phyloP scores from a whole-genome alignment of 2,888 invertebrate species.

The Hyposoter didymator region DNA sequence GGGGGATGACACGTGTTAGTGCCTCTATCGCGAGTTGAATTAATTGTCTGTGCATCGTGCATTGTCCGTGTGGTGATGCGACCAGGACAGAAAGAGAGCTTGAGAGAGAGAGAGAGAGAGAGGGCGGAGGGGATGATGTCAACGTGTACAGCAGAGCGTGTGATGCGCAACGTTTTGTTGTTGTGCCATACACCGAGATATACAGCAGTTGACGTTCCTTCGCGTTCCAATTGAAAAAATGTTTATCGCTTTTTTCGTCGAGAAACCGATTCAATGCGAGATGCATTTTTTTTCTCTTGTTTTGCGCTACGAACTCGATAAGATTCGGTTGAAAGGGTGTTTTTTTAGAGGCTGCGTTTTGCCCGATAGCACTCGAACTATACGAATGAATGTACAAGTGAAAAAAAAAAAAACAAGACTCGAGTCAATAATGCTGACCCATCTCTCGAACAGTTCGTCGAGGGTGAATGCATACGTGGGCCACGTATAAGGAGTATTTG shows the following conservation, averaged over 20 bases:
- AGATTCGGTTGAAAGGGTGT: slow-evolving; percentile 15
- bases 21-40: slow-evolving; percentile 63
- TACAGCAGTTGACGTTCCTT: slow-evolving; percentile 43
- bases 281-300: slow-evolving; percentile 17
- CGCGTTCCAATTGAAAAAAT: slow-evolving; percentile 9
- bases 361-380: slow-evolving; percentile 10
- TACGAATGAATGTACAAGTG: slow-evolving; percentile 1
- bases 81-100: slow-evolving; percentile 27
- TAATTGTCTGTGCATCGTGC: slow-evolving; percentile 65
- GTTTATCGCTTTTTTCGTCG: background rate
- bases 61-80: slow-evolving; percentile 57
- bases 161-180: slow-evolving; percentile 54
- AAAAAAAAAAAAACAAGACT: slow-evolving; percentile 42
- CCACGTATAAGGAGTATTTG: slow-evolving; percentile 1
- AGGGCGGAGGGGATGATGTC: slow-evolving; percentile 31
- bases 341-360: background rate
- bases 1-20: slow-evolving; percentile 59
- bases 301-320: slow-evolving; percentile 35
- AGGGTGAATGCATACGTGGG: background rate
- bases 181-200: slow-evolving; percentile 39
- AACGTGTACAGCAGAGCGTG: slow-evolving; percentile 54
- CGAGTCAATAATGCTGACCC: slow-evolving; percentile 3
- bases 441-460: background rate
- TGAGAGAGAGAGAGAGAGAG: background rate
- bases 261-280: background rate